Conservation (phyloP, 2,888 invertebrate species). For the Colostygia pectinataria region DNA sequence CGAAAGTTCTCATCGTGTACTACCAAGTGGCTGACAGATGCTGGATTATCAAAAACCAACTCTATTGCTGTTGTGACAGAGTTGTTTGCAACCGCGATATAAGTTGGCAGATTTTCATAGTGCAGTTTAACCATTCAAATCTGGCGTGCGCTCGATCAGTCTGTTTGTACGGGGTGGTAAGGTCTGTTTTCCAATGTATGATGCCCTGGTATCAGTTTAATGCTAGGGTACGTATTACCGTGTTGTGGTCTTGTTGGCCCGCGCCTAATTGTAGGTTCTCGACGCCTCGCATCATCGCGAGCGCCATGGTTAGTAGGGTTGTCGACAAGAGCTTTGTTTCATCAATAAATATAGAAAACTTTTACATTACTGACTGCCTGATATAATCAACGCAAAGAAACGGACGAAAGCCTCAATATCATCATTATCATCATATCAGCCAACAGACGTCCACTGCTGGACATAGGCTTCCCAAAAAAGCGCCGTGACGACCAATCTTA, state of each 20-base stretch:
- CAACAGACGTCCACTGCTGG: too few relatives aligned
- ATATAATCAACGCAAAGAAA: too few relatives aligned
- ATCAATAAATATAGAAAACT: too few relatives aligned
- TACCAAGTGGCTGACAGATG: slow-evolving; percentile 19
- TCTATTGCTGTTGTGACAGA: slow-evolving; percentile 23
- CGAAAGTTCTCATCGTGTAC: slow-evolving; percentile 55
- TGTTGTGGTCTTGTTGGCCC: slow-evolving; percentile 63
- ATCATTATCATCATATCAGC: too few relatives aligned
- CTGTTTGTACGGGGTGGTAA: slow-evolving; percentile 31
- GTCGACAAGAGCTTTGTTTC: slow-evolving; percentile 14
- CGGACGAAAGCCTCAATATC: too few relatives aligned
- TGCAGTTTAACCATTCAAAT: slow-evolving; percentile 53
- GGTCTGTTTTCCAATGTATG: slow-evolving; percentile 34
- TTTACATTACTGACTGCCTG: too few relatives aligned
- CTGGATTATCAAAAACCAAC: slow-evolving; percentile 22
- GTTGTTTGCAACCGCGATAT: slow-evolving; percentile 25
- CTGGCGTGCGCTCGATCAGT: slow-evolving; percentile 32
- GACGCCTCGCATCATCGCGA: slow-evolving; percentile 66
- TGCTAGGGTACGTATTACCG: slow-evolving; percentile 77
- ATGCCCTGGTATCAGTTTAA: slow-evolving; percentile 11
- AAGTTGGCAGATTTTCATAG: slow-evolving; percentile 47
- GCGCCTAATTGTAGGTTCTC: slow-evolving; percentile 80
- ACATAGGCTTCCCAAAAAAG: too few relatives aligned
- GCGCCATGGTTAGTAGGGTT: slow-evolving; percentile 50
- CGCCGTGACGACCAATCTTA: too few relatives aligned